Conservation (phyloP, 2,113 vertebrate genomes). For the Rattus rattus region DNA sequence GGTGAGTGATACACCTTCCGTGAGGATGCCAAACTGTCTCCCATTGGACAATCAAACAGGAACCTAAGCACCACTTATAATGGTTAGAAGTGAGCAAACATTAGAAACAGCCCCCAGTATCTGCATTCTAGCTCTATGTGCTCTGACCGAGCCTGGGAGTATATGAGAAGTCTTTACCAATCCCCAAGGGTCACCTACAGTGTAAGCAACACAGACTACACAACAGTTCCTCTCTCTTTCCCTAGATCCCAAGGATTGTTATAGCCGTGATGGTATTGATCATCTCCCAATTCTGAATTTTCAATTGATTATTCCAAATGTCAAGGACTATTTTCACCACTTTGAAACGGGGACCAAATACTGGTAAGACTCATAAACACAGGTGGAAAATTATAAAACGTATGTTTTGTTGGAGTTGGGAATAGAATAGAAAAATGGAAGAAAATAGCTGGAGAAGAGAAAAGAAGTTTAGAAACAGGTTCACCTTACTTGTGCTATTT, state of each 20-base stretch:
- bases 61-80: background rate
- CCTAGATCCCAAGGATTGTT: background rate
- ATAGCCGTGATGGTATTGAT: background rate
- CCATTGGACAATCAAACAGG: background rate
- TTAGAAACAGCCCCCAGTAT: background rate
- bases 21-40: background rate
- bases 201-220: background rate
- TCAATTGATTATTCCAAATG: background rate
- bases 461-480: background rate
- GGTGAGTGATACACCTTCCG: background rate
- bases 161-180: background rate
- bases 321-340: background rate
- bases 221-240: background rate
- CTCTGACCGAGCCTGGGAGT: background rate
- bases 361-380: background rate
- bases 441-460: background rate
- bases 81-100: background rate
- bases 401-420: background rate
- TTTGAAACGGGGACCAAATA: conserved; percentile 36
- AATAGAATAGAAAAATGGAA: background rate
- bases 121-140: background rate
- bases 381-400: conserved; percentile 27
- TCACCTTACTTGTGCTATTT: background rate
- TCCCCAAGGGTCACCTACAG: background rate
- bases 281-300: conserved; percentile 33